Conservation (phyloP, 2,888 invertebrate species). For the Emmelina monodactyla region DNA sequence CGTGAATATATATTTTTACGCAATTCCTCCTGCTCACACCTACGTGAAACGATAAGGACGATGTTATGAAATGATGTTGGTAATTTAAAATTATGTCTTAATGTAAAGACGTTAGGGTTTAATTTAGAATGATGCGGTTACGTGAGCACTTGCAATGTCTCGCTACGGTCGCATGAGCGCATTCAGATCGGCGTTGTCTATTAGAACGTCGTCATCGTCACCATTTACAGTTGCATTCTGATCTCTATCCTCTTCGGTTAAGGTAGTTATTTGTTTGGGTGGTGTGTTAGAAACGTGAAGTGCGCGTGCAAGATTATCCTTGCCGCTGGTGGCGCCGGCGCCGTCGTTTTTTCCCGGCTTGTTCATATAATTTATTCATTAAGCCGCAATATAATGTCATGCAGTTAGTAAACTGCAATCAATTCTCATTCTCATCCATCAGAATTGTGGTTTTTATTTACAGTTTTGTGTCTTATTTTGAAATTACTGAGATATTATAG, state of each 20-base stretch:
- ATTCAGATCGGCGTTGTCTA: slow-evolving; percentile 33
- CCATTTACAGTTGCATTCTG: slow-evolving; percentile 16
- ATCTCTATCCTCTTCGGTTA: slow-evolving; percentile 17
- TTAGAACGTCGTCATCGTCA: slow-evolving; percentile 29
- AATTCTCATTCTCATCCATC: too few species aligned
- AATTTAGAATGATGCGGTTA: too few species aligned
- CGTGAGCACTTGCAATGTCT: slow-evolving; percentile 48
- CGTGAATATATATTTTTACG: slow-evolving; percentile 46
- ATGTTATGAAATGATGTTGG: too few species aligned
- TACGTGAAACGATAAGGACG: slow-evolving; percentile 30
- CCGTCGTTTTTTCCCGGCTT: slow-evolving; percentile 58
- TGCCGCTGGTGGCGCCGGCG: slow-evolving; percentile 55
- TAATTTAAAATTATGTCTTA: too few species aligned
- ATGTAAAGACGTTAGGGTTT: too few species aligned
- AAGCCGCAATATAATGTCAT: slow-evolving; percentile 18
- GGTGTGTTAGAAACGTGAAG: too few species aligned
- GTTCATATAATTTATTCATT: slow-evolving; percentile 58
- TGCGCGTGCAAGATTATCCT: slow-evolving; percentile 44
- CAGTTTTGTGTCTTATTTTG: too few species aligned
- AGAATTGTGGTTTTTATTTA: too few species aligned
- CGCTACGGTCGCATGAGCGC: slow-evolving; percentile 63
- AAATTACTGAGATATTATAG: too few species aligned
- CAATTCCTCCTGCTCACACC: slow-evolving; percentile 28
- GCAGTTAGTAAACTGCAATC: too few species aligned
- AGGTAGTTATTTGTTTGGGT: background rate